Percentiles rank a stretch among this genome's conserved stretches.
Evolutionary conservation across 2,888 invertebrate genomes (phyloP).

Genomic region (Marronus borbonicus): DNA sequence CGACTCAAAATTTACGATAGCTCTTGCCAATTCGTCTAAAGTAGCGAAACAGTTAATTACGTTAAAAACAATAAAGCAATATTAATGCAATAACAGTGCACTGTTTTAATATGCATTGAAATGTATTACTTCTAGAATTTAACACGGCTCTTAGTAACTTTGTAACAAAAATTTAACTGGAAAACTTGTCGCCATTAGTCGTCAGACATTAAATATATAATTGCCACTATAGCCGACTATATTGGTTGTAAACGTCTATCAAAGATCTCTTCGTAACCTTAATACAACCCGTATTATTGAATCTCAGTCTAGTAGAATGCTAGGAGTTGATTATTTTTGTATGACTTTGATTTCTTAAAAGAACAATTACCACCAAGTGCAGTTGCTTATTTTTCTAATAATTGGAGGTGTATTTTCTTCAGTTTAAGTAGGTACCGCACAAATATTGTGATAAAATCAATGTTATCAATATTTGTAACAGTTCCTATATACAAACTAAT

Average conservation of each 20-base stretch:
- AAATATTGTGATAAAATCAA: conserved; percentile 36
- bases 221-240: neutral
- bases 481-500: neutral
- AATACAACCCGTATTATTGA: conserved; percentile 21
- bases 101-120: no score
- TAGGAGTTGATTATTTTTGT: conserved; percentile 7
- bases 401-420: neutral
- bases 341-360: conserved; percentile 6
- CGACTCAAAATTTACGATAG: no score
- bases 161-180: no score
- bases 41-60: no score
- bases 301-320: conserved; percentile 28
- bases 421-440: conserved; percentile 5
- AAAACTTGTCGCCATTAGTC: no score
- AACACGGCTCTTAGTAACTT: no score
- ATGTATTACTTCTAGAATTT: no score
- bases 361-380: neutral
- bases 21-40: no score
- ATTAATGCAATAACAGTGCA: no score
- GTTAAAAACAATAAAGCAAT: no score
- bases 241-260: neutral
- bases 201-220: no score
- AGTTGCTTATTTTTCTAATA: neutral
- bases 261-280: conserved; percentile 1
- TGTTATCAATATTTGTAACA: conserved; percentile 2